These are phyloP conservation scores for Mesocricetus auratus DNA, from an alignment of 2,113 vertebrate species.

Conservation along the genomic window DNA sequence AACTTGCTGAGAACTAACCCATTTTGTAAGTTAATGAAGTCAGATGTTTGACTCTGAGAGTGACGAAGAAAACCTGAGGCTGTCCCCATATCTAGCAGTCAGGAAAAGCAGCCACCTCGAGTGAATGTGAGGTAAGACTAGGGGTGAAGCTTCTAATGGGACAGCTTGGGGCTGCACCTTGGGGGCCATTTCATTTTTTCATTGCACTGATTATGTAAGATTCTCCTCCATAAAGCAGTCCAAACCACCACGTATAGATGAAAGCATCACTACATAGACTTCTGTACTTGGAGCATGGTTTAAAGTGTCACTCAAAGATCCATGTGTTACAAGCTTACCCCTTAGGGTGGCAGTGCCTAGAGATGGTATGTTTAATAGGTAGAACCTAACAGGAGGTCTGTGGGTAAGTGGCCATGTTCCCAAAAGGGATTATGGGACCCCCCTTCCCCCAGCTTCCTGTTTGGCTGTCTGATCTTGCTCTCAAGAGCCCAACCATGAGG, in stretches of 20 bases:
- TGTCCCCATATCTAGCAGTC: neutral
- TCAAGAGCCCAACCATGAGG: neutral
- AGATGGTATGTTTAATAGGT: neutral
- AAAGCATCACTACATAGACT: neutral
- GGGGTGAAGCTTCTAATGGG: fast-evolving
- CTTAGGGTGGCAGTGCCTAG: neutral
- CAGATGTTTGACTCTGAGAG: neutral
- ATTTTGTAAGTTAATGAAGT: neutral
- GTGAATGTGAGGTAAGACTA: neutral
- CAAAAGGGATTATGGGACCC: neutral
- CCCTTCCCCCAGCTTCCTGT: neutral
- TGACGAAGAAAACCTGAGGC: neutral
- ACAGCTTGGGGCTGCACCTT: neutral
- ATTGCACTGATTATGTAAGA: neutral
- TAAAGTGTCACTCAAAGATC: neutral
- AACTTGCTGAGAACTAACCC: neutral
- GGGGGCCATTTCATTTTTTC: neutral
- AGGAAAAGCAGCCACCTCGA: neutral
- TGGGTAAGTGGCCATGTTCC: neutral
- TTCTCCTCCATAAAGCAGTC: too few species aligned
- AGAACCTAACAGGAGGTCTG: neutral
- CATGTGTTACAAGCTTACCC: neutral
- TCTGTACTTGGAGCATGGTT: neutral
- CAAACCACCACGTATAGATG: neutral
- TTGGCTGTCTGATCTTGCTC: neutral